Conservation (phyloP, 1,140 invertebrate genomes). For the Apis florea region DNA sequence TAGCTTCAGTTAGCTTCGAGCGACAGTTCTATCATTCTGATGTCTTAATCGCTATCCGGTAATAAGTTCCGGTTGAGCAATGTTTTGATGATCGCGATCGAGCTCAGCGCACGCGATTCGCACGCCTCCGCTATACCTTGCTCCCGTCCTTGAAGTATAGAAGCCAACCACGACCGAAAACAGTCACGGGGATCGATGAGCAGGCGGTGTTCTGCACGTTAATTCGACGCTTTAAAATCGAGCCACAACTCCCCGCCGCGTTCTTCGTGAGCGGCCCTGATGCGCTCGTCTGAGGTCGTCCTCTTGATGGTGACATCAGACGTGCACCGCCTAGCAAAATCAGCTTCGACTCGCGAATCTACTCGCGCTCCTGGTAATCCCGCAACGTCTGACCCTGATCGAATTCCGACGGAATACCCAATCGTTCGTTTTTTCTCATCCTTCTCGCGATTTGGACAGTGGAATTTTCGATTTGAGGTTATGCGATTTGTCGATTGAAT, state of each 20-base stretch:
- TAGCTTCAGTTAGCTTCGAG: not conserved
- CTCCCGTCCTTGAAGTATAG: conserved; percentile 42
- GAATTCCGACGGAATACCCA: conserved; percentile 42
- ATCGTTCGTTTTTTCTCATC: not conserved
- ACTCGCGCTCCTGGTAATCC: conserved; percentile 42
- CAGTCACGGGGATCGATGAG: conserved; percentile 55
- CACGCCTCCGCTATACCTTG: conserved; percentile 9
- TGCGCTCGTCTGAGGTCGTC: conserved; percentile 66
- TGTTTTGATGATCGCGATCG: conserved; percentile 25
- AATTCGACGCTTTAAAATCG: conserved; percentile 74
- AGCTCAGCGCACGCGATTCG: conserved; percentile 15
- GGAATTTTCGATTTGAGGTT: not conserved
- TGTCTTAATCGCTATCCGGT: conserved; percentile 10
- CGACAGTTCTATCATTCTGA: conserved; percentile 2
- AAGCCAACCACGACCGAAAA: conserved; percentile 46
- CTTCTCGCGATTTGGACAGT: not conserved
- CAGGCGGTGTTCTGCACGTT: conserved; percentile 37
- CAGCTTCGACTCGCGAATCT: conserved; percentile 32
- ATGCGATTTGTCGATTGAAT: not conserved
- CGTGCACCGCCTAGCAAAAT: conserved; percentile 70
- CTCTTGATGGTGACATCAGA: conserved; percentile 70
- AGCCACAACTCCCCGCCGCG: conserved; percentile 59
- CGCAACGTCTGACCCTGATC: conserved; percentile 50
- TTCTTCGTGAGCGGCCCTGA: conserved; percentile 66
- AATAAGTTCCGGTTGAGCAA: conserved; percentile 17